These are phyloP conservation scores for Choreutis nemorana DNA, from an alignment of 2,888 invertebrate genomes.

Conservation along the genomic window DNA sequence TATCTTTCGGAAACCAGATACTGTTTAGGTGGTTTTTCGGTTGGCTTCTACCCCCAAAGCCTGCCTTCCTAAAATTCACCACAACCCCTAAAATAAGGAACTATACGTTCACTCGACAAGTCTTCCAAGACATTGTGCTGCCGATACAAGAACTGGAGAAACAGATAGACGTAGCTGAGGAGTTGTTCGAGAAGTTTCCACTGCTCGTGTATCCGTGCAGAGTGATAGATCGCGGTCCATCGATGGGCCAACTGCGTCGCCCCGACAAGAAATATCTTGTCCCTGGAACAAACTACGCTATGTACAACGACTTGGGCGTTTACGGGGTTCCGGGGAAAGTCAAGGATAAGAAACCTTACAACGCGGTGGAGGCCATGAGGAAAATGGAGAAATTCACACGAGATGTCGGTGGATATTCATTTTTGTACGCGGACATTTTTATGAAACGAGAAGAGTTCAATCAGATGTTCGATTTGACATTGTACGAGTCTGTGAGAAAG, in stretches of 20 bases:
- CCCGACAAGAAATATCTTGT: constrained; percentile 67
- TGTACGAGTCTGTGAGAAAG: constrained; percentile 68
- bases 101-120: constrained; percentile 75
- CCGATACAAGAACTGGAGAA: constrained; percentile 71
- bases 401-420: constrained; percentile 73
- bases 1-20: constrained; percentile 73
- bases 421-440: constrained; percentile 75
- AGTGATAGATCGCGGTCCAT: constrained; percentile 69
- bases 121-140: constrained; percentile 76
- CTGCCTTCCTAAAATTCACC: constrained; percentile 76
- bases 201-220: constrained; percentile 75
- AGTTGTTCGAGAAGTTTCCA: constrained; percentile 72
- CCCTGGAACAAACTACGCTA: constrained; percentile 71
- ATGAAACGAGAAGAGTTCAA: constrained; percentile 72
- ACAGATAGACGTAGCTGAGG: constrained; percentile 67
- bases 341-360: constrained; percentile 65
- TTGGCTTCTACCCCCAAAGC: constrained; percentile 75
- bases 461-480: constrained; percentile 72
- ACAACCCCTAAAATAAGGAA: constrained; percentile 73
- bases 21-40: constrained; percentile 70
- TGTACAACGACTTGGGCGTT: constrained; percentile 76
- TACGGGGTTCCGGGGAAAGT: constrained; percentile 75
- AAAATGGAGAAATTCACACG: constrained; percentile 75
- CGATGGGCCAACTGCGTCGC: constrained; percentile 64
- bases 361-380: constrained; percentile 72